phyloP scores from a whole-genome alignment of 2,113 vertebrate genomes.

The Peromyscus californicus region DNA sequence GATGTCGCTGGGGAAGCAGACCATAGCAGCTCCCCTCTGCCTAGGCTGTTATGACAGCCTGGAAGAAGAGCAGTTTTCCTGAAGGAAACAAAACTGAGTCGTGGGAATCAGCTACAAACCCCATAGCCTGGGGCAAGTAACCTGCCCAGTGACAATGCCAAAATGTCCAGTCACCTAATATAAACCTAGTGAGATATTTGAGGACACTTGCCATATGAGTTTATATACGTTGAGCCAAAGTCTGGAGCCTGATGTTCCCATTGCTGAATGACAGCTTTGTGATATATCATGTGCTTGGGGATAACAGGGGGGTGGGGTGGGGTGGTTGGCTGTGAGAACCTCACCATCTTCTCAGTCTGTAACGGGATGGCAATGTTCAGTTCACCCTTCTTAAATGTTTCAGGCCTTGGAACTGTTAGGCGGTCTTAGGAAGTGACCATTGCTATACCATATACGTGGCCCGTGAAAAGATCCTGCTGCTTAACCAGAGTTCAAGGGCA shows the following conservation, averaged over 20 bases:
- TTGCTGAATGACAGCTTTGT: not conserved
- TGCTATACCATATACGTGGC: not conserved
- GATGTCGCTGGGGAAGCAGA: not conserved
- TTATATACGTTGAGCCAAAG: not conserved
- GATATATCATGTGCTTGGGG: not conserved
- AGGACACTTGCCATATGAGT: not conserved
- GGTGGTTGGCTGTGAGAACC: not conserved
- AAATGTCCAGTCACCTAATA: not conserved
- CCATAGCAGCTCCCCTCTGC: not conserved
- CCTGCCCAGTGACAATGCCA: not conserved
- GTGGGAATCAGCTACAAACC: not conserved
- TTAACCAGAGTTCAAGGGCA: not conserved
- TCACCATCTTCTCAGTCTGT: not conserved
- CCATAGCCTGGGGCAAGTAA: not conserved
- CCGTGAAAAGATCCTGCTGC: not conserved
- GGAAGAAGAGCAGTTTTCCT: not conserved
- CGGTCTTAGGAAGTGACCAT: not conserved
- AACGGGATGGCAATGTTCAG: not conserved
- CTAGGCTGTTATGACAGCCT: not conserved
- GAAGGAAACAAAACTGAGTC: not conserved
- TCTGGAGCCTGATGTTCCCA: not conserved
- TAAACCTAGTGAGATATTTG: not conserved
- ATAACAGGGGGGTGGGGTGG: not conserved
- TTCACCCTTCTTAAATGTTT: not conserved
- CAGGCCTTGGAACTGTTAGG: not conserved